Conservation (phyloP, 1,140 invertebrate species). For the Platorchestia sp. region DNA sequence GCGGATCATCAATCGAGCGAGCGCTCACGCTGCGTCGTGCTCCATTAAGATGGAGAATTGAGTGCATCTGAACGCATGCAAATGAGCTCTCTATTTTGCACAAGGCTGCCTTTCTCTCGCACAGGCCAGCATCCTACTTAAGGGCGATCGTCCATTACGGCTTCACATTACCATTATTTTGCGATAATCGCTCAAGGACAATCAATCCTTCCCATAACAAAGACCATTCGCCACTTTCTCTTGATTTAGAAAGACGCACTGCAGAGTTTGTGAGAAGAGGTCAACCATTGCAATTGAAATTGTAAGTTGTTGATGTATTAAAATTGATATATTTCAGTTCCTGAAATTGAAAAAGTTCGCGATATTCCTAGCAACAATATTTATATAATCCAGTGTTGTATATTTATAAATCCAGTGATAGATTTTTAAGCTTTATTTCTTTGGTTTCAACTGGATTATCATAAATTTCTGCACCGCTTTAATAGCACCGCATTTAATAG, state of each 20-base stretch:
- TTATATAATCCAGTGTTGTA: background rate
- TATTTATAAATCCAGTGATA: background rate
- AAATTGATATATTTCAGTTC: background rate
- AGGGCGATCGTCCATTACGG: constrained; percentile 19
- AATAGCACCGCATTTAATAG: background rate
- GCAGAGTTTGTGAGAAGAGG: background rate
- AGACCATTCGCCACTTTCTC: constrained; percentile 14
- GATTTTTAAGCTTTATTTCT: background rate
- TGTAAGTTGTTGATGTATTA: background rate
- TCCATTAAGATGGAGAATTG: constrained; percentile 30
- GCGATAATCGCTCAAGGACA: constrained; percentile 23
- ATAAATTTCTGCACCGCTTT: background rate
- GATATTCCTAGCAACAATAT: background rate
- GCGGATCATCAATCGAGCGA: background rate
- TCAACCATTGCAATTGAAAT: background rate
- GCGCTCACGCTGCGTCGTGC: constrained; percentile 1
- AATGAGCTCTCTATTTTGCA: constrained; percentile 38
- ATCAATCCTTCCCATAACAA: constrained; percentile 24
- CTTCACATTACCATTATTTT: constrained; percentile 40
- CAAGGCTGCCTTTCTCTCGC: constrained; percentile 16
- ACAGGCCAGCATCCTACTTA: background rate
- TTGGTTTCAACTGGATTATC: background rate
- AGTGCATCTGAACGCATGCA: constrained; percentile 38
- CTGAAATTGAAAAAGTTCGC: background rate
- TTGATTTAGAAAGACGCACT: constrained; percentile 28